Evolutionary conservation across 2,797 vertebrate species (phyloP).

Genomic region (Loriculus beryllinus): DNA sequence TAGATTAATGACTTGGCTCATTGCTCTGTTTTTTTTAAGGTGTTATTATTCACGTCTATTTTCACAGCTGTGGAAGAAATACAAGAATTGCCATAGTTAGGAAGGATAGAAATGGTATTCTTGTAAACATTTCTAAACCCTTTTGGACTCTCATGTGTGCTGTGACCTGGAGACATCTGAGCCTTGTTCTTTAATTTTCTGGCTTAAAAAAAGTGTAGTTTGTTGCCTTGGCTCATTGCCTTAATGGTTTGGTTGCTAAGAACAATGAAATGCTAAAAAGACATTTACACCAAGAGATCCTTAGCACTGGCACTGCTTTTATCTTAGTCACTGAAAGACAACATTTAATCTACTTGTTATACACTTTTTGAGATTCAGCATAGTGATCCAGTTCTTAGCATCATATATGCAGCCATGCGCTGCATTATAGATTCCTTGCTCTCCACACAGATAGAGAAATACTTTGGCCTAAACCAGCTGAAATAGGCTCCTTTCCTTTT

Average conservation of each 20-base stretch:
- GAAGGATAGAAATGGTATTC: background rate
- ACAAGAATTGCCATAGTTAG: background rate
- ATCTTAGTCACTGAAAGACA: background rate
- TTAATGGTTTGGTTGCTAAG: constrained; percentile 34
- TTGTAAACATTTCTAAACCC: background rate
- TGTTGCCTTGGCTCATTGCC: background rate
- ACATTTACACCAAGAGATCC: background rate
- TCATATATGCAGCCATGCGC: background rate
- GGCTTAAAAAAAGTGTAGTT: background rate
- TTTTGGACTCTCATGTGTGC: background rate
- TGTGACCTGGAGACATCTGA: background rate
- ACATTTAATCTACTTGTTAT: background rate
- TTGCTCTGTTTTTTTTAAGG: background rate
- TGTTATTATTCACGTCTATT: background rate
- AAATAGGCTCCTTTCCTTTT: background rate
- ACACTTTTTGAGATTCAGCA: background rate
- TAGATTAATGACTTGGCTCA: background rate
- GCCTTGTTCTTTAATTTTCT: background rate
- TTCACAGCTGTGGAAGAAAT: background rate
- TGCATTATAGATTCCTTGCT: background rate
- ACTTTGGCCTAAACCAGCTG: background rate
- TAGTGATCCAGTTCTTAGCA: background rate
- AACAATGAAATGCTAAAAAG: constrained; percentile 2
- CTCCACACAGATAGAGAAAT: background rate
- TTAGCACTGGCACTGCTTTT: background rate